Evolutionary conservation across 2,797 vertebrate species (phyloP).

Genomic region (Gymnothorax reevesii): DNA sequence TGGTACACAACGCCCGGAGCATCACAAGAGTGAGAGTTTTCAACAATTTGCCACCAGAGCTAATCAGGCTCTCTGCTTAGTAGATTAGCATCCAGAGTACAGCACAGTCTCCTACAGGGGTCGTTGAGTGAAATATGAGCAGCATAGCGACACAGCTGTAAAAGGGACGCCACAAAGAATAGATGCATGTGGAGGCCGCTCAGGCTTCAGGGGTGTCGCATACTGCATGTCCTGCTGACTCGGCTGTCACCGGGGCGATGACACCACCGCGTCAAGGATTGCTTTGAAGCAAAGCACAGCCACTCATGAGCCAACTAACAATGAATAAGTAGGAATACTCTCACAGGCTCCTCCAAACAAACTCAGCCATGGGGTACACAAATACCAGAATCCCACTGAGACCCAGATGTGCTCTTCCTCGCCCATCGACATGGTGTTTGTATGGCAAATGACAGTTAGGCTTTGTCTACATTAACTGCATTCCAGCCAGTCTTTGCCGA

Average conservation of each 20-base stretch:
- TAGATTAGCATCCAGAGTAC: background rate
- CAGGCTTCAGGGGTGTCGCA: background rate
- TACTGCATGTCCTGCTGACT: background rate
- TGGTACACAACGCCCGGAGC: background rate
- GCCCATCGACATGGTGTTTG: constrained; percentile 40
- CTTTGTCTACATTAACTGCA: constrained; percentile 56
- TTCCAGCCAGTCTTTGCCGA: constrained; percentile 40
- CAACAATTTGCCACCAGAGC: background rate
- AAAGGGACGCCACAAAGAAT: background rate
- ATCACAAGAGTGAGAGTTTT: background rate
- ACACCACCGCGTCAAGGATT: constrained; percentile 30
- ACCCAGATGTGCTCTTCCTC: constrained; percentile 34
- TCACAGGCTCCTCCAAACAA: constrained; percentile 44
- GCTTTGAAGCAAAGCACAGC: constrained; percentile 30
- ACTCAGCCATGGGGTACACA: constrained; percentile 42
- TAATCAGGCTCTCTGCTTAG: background rate
- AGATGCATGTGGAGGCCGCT: background rate
- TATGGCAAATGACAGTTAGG: constrained; percentile 51
- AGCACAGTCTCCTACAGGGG: background rate
- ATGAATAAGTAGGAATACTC: constrained; percentile 32
- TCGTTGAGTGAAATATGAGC: background rate
- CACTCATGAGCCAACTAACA: constrained; percentile 40
- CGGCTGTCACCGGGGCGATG: constrained; percentile 33
- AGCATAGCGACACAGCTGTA: background rate
- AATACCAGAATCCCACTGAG: constrained; percentile 45